Base-by-base conservation (phyloP, 2,113 vertebrate species). In the Neotoma lepida region DNA sequence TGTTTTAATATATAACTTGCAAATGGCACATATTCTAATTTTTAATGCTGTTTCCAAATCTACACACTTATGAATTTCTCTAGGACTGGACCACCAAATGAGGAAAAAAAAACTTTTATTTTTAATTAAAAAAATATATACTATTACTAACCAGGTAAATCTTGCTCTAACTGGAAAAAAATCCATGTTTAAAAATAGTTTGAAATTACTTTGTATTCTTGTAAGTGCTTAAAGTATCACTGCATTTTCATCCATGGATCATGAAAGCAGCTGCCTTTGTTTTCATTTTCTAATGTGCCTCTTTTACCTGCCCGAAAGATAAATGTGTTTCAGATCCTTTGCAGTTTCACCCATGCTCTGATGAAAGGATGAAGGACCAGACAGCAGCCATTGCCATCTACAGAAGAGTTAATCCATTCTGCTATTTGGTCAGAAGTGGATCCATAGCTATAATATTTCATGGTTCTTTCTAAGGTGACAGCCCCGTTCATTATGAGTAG, bases 331-430 rank as follows among this genome's bases (percentile, higher is more conserved):
- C 76, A 80, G 28, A 71, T 58, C 20, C 18, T 80, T 80, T 61
- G 78, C 87, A 12, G 87, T 93, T 91, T 95, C 85, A 87, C 51
- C 76, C 78, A 76, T 87, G 39, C 63, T 76, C 39, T 30, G 87
- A 95, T 63, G 90, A 88, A 51, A 74, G 68, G 85, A 93, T 82
- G 74, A 93, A 96, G 74, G 77, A 84, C 49, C 33, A 76, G 77
- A 15, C 77, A 26, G 17, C 78, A 54, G 49, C 70, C 84, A 41
- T 82, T 90, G 90, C 63, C 91, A 95, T 95, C 89, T 87, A 78
- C 51, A 33, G 81, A 86, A 92, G 41, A 87, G 78, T 94, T 64
- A 77, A 97, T 96, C 61, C 61, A 93, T 90, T 89, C 58, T 93
- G 24, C 86, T 93, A 91, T 94, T 95, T 95, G 64, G 63, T 78